phyloP scores from a whole-genome alignment of 2,113 vertebrate species.

The Calidris pygmaea region DNA sequence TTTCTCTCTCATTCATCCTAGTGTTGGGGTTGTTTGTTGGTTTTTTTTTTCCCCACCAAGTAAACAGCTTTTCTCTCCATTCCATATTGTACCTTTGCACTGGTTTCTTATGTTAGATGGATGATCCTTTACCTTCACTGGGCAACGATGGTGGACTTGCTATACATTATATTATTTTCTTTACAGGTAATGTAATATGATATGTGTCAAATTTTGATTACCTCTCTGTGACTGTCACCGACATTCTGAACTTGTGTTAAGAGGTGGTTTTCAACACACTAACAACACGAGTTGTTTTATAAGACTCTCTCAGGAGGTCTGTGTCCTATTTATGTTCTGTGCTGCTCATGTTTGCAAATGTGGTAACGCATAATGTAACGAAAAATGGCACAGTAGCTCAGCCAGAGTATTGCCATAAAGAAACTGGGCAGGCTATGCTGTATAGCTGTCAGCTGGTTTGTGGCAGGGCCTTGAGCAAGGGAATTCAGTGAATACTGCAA shows the following conservation, averaged over 20 bases:
- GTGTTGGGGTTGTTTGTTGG: neutral
- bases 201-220: neutral
- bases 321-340: neutral
- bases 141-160: neutral
- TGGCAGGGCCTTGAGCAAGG: neutral
- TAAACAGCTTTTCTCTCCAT: neutral
- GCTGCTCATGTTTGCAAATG: neutral
- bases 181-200: neutral
- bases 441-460: neutral
- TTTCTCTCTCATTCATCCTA: neutral
- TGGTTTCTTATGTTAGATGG: neutral
- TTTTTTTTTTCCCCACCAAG: neutral
- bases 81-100: neutral
- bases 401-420: neutral
- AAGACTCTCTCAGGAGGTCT: neutral
- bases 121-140: neutral
- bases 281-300: neutral
- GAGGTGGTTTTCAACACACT: neutral
- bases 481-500: neutral
- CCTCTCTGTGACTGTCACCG: neutral
- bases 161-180: neutral
- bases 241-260: neutral
- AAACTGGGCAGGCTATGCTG: accelerated
- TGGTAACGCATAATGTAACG: neutral
- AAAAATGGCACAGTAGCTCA: neutral